These are phyloP conservation scores for Melanotaenia pygmaea DNA, from an alignment of 2,797 vertebrate species.

Conservation along the genomic window DNA sequence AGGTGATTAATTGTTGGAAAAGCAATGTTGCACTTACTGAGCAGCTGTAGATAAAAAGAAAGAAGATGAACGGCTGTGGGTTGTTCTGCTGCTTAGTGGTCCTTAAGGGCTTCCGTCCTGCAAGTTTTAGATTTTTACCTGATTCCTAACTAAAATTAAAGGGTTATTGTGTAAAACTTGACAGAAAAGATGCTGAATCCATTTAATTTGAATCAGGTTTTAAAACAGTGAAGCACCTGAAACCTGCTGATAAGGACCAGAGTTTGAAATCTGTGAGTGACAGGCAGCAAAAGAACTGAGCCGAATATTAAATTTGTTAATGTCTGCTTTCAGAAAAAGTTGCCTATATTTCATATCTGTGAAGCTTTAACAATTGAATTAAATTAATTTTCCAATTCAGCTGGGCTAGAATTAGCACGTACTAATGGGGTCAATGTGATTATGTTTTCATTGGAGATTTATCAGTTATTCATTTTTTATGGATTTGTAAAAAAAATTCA, in stretches of 20 bases:
- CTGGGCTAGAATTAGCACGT: background rate
- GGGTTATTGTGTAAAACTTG: background rate
- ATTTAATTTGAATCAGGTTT: background rate
- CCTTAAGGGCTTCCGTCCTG: background rate
- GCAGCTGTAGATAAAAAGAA: background rate
- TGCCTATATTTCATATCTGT: background rate
- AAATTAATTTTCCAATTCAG: background rate
- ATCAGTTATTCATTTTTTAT: background rate
- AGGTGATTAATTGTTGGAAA: constrained; percentile 3
- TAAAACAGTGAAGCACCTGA: too few species aligned
- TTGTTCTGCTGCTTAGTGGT: background rate
- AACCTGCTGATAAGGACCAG: too few species aligned
- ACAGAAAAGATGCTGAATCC: background rate
- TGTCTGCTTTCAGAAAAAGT: too few species aligned
- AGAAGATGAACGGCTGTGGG: too few species aligned
- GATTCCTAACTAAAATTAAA: too few species aligned
- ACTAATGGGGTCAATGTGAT: background rate
- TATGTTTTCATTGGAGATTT: background rate
- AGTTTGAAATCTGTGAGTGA: too few species aligned
- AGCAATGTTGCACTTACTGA: constrained; percentile 43
- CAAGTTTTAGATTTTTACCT: background rate
- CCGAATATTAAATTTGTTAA: too few species aligned
- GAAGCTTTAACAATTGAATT: background rate
- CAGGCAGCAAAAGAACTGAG: too few species aligned
- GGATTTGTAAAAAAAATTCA: background rate